These are phyloP conservation scores for Psittacula echo DNA, from an alignment of 2,797 vertebrate species.

Conservation along the genomic window DNA sequence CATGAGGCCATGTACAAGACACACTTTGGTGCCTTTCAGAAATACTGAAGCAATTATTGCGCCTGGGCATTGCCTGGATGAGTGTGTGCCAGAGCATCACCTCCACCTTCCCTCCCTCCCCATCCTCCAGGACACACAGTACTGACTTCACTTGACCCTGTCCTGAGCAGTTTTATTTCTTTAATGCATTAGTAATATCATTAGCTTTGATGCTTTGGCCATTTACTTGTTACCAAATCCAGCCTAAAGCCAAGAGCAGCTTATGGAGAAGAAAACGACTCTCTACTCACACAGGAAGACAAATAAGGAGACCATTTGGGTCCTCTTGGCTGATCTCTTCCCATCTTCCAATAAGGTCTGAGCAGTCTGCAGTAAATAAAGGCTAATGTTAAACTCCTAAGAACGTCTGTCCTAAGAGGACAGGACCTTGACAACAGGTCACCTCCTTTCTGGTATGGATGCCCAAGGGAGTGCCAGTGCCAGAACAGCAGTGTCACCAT, in stretches of 20 bases:
- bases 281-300: not conserved
- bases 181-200: slow-evolving; percentile 13
- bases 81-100: not conserved
- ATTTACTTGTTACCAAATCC: not conserved
- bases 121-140: rapidly evolving
- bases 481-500: not conserved
- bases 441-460: not conserved
- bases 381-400: not conserved
- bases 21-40: not conserved
- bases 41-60: not conserved
- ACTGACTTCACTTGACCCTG: not conserved
- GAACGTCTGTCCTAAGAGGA: not conserved
- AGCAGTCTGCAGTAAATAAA: not conserved
- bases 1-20: not conserved
- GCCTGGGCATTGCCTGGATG: not conserved
- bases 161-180: not conserved
- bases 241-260: not conserved
- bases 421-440: not conserved
- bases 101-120: not conserved
- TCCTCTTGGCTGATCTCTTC: not conserved
- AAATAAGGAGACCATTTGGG: not conserved
- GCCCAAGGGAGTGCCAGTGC: not conserved
- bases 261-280: not conserved
- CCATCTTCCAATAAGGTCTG: not conserved
- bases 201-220: not conserved